Base-by-base conservation (phyloP, 2,888 invertebrate species). In the Drosophila paramelanica region DNA sequence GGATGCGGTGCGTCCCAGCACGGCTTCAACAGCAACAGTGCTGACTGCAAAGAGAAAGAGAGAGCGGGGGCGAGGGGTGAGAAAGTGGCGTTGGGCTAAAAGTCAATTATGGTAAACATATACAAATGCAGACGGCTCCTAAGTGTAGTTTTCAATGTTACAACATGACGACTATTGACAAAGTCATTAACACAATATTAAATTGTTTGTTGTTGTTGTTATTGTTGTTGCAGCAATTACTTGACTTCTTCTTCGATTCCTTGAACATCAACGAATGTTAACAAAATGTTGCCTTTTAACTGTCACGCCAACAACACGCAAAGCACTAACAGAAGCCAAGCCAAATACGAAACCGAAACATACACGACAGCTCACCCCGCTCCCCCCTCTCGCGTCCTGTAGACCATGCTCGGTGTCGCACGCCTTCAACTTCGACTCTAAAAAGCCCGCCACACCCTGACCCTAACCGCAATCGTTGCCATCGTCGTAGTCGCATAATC, bases 1-100 rank as follows among this genome's bases (percentile, higher is more conserved):
- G 55, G 96, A 95, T 65, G 97, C 97, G 79, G 96, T 96, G 56
- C 96, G 94, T 7, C 97, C 97, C 76, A 97, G 93, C 45, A 97
- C 97, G 11, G 97, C 97, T 89, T 96, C 97, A 79, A 97, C 97
- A 76, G 94, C 94, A 62, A 95, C 94, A 55, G 95, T 94, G 80
- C 94, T 94, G 85, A 95, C 96, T 95, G 94, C 25, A 91, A 62
- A 55, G 27, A 39, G 31, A 65, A 50, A 47, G 13, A 23, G 36
- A 25, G 42, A 17, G 25, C 23, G 41, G 10, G 6, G 17, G 14
- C 13, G 2, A 23, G 20, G 5, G 31, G 31, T 31, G 10, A 31
- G 31, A 31, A 8, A 31, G 31, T 31, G 31, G 31, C 10, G 45
- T 47, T 41, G 36, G 55, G 8, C 36, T 25, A 49, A 73, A 73